Evolutionary conservation across 2,797 vertebrate species (phyloP).

Genomic region (Hippoglossus hippoglossus): DNA sequence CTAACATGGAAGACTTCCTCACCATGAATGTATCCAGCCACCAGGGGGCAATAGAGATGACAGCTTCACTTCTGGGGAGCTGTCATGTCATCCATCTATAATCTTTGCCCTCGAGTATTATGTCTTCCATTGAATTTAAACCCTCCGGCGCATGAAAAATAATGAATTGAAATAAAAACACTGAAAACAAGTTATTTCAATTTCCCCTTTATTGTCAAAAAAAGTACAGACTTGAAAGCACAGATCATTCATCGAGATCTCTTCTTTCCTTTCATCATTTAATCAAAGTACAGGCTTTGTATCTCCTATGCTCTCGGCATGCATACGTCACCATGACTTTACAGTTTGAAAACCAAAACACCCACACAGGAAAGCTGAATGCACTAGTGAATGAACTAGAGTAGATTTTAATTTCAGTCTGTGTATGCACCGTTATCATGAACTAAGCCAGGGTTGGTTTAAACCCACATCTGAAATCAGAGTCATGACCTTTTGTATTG

Average conservation of each 20-base stretch:
- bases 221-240: constrained; percentile 58
- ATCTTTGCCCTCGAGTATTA: too few relatives aligned
- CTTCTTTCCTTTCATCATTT: constrained; percentile 5
- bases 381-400: constrained; percentile 21
- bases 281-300: constrained; percentile 37
- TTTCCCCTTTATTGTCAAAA: constrained; percentile 55
- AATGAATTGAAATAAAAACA: not conserved
- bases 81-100: too few relatives aligned
- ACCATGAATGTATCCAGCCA: too few relatives aligned
- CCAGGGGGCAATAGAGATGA: too few relatives aligned
- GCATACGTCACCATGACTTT: constrained; percentile 44
- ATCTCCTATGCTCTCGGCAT: constrained; percentile 43
- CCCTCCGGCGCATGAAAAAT: too few relatives aligned
- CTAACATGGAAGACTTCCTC: too few relatives aligned
- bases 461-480: constrained; percentile 13
- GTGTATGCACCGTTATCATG: not conserved
- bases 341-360: constrained; percentile 48
- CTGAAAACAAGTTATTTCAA: constrained; percentile 5
- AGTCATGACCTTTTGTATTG: not conserved
- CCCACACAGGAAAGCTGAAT: constrained; percentile 40
- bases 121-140: too few relatives aligned
- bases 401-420: constrained; percentile 14
- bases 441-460: constrained; percentile 13
- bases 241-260: constrained; percentile 29
- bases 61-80: too few relatives aligned